phyloP scores from a whole-genome alignment of 2,888 invertebrate genomes.

The Syrphus vitripennis region DNA sequence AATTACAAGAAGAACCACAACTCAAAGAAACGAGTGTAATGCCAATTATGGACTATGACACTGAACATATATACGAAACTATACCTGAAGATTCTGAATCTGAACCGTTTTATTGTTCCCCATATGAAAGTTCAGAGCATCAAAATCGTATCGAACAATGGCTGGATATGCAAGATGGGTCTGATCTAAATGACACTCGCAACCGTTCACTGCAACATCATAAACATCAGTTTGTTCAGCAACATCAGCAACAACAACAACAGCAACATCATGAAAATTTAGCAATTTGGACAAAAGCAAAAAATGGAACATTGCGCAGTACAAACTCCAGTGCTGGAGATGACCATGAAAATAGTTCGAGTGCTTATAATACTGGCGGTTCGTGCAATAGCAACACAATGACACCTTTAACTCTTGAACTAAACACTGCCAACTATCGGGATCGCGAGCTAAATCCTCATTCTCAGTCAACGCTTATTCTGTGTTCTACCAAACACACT shows the following conservation, averaged over 20 bases:
- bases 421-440: constrained; percentile 75
- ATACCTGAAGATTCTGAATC: constrained; percentile 84
- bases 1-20: background rate
- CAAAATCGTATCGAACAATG: constrained; percentile 77
- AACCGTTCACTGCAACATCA: constrained; percentile 58
- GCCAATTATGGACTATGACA: constrained; percentile 81
- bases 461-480: constrained; percentile 43
- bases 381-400: constrained; percentile 87
- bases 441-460: constrained; percentile 26
- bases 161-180: constrained; percentile 76
- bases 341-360: constrained; percentile 85
- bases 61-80: constrained; percentile 86
- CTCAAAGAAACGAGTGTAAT: constrained; percentile 18
- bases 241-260: constrained; percentile 38
- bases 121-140: constrained; percentile 82
- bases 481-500: constrained; percentile 38
- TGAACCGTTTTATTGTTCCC: constrained; percentile 85
- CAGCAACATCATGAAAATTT: constrained; percentile 46
- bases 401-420: constrained; percentile 82
- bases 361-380: constrained; percentile 82
- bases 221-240: constrained; percentile 55
- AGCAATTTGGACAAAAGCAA: constrained; percentile 41
- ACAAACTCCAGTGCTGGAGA: constrained; percentile 78
- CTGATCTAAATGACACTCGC: constrained; percentile 9
- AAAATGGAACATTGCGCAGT: constrained; percentile 74